These are phyloP conservation scores for Asteroscopus sphinx DNA, from an alignment of 2,888 invertebrate genomes.

Conservation along the genomic window DNA sequence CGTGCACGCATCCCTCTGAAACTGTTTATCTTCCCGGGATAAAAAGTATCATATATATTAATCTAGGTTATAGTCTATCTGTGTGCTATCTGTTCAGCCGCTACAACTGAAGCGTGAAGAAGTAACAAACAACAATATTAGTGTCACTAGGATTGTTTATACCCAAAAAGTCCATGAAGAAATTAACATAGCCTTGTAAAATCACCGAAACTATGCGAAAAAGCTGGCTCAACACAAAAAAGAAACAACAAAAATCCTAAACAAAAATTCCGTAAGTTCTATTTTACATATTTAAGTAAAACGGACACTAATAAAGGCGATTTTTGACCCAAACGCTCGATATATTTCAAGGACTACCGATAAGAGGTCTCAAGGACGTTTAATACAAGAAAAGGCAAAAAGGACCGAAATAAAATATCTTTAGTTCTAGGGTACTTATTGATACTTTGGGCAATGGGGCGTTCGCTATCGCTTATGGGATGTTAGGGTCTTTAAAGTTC, in stretches of 20 bases:
- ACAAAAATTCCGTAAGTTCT: constrained; percentile 1
- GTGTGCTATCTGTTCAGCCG: too few relatives aligned
- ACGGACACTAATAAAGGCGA: constrained; percentile 4
- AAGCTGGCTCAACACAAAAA: background rate
- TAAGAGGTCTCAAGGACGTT: constrained; percentile 38
- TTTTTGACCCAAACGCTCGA: constrained; percentile 29
- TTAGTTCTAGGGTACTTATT: constrained; percentile 32
- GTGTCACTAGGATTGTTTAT: too few relatives aligned
- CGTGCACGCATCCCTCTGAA: too few relatives aligned
- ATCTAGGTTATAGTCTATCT: too few relatives aligned
- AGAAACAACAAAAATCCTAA: background rate
- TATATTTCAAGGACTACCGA: constrained; percentile 18
- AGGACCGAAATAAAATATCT: constrained; percentile 47
- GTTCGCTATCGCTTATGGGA: constrained; percentile 6
- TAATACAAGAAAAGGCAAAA: constrained; percentile 36
- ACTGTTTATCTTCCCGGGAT: too few relatives aligned
- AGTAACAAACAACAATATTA: too few relatives aligned
- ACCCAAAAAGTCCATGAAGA: too few relatives aligned
- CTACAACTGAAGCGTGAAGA: too few relatives aligned
- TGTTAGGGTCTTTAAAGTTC: constrained; percentile 6
- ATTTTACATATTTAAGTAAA: constrained; percentile 23
- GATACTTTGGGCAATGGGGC: constrained; percentile 13
- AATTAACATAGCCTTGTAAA: too few relatives aligned
- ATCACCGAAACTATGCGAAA: too few relatives aligned
- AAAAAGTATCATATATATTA: too few relatives aligned